phyloP scores from a whole-genome alignment of 1,140 invertebrate genomes.

The Galendromus occidentalis region DNA sequence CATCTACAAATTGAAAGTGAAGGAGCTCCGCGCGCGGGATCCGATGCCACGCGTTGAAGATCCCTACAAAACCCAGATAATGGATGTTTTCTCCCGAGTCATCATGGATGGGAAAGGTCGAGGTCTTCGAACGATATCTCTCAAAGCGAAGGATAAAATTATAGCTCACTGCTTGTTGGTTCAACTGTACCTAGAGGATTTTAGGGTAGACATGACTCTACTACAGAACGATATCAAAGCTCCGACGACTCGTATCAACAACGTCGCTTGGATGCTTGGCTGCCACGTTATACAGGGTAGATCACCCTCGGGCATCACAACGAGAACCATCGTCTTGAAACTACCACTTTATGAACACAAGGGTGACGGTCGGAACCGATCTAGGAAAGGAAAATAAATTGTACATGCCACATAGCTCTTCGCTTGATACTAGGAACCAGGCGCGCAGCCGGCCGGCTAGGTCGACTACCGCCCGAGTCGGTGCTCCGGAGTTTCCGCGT shows the following conservation, averaged over 20 bases:
- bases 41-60: constrained; percentile 4
- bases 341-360: neutral
- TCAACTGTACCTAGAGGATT: neutral
- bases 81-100: neutral
- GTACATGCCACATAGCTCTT: no score
- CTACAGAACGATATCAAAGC: constrained; percentile 8
- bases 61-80: constrained; percentile 5
- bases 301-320: neutral
- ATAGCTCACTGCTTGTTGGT: neutral
- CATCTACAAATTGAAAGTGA: constrained; percentile 3
- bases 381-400: neutral
- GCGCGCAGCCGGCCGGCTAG: no score
- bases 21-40: neutral
- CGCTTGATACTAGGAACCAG: no score
- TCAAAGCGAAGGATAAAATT: neutral
- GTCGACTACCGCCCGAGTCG: no score
- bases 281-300: constrained; percentile 1
- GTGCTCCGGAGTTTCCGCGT: no score
- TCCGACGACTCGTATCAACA: neutral
- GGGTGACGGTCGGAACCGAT: neutral
- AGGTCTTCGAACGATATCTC: neutral
- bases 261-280: neutral
- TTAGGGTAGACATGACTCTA: neutral
- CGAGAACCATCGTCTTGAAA: neutral
- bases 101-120: constrained; percentile 4